phyloP scores from a whole-genome alignment of 2,888 invertebrate species.

The Erpobdella octoculata region DNA sequence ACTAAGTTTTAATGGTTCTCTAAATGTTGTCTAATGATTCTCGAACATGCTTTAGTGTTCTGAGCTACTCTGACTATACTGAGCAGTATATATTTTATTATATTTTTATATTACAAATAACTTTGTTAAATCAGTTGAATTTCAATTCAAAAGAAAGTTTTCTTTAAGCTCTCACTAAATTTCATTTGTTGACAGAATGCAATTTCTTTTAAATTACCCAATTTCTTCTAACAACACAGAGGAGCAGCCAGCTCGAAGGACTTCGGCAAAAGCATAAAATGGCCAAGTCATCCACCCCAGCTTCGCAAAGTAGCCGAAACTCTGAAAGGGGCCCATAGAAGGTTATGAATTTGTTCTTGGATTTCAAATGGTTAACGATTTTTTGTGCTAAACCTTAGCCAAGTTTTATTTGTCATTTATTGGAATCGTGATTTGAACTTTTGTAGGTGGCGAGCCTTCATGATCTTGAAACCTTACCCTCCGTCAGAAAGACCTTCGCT shows the following conservation, averaged over 20 bases:
- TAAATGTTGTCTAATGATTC: no score
- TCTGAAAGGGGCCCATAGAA: conserved; percentile 46
- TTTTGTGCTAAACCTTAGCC: not conserved
- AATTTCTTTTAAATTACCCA: conserved; percentile 44
- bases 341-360: conserved; percentile 38
- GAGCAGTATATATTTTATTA: no score
- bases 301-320: conserved; percentile 59
- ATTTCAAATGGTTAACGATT: not conserved
- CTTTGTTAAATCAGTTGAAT: no score
- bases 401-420: no score
- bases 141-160: not conserved
- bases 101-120: no score
- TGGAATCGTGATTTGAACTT: not conserved
- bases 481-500: conserved; percentile 79
- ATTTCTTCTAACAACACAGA: conserved; percentile 22
- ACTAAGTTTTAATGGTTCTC: not conserved
- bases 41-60: no score
- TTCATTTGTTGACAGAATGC: conserved; percentile 71
- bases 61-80: no score
- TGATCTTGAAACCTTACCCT: conserved; percentile 73
- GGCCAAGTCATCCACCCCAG: conserved; percentile 73
- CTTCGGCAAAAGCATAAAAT: conserved; percentile 68
- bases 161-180: not conserved
- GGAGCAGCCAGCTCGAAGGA: conserved; percentile 51
- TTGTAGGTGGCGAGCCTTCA: conserved; percentile 70